Evolutionary conservation across 2,888 invertebrate genomes (phyloP).

Genomic region (Encarsia formosa): DNA sequence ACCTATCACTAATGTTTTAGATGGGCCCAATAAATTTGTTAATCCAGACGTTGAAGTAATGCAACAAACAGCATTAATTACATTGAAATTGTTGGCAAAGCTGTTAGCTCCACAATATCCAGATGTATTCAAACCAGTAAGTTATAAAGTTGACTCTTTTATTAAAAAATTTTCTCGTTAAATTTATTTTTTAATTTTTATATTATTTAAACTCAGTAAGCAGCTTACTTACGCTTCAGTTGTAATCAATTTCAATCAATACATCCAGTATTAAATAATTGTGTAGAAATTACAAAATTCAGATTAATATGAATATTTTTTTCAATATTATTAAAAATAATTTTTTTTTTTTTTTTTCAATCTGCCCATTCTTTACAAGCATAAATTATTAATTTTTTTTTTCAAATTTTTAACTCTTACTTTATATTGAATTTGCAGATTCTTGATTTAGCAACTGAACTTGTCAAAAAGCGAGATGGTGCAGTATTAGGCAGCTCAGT

Average conservation of each 20-base stretch:
- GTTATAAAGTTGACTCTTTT: constrained; percentile 20
- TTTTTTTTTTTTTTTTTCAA: background rate
- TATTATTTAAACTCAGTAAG: too few species aligned
- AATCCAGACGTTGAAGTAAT: constrained; percentile 64
- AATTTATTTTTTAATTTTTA: background rate
- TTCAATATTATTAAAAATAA: too few species aligned
- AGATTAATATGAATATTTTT: too few species aligned
- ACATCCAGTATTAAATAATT: background rate
- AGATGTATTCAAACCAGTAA: constrained; percentile 63
- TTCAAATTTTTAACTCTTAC: background rate
- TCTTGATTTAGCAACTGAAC: constrained; percentile 63
- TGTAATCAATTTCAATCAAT: background rate
- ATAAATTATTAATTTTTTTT: background rate
- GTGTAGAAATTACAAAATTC: too few species aligned
- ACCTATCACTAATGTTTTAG: constrained; percentile 60
- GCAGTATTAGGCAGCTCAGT: constrained; percentile 71
- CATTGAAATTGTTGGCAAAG: constrained; percentile 77
- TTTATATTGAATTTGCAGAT: constrained; percentile 48
- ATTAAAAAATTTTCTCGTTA: background rate
- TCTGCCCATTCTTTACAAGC: background rate
- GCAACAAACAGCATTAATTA: constrained; percentile 78
- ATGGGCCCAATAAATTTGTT: constrained; percentile 52
- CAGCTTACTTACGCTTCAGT: background rate
- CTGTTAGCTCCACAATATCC: constrained; percentile 65
- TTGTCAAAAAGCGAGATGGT: constrained; percentile 57